phyloP scores from a whole-genome alignment of 92 coral and sea anemone species.

The Siderastrea siderea region DNA sequence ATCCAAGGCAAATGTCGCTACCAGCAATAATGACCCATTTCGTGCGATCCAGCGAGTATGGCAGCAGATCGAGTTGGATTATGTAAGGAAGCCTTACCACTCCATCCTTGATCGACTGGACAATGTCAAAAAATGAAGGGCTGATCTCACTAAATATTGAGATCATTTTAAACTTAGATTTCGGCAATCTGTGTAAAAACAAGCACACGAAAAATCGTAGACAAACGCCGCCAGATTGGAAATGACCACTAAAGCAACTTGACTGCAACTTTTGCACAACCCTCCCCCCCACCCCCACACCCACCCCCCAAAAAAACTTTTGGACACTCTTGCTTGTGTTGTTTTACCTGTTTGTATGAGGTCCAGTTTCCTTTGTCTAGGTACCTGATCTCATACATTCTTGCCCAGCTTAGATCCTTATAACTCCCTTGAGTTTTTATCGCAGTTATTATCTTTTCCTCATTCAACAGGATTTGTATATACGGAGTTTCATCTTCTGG shows the following conservation, averaged over 20 bases:
- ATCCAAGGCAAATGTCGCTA: too few relatives aligned
- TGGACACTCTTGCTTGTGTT: too few relatives aligned
- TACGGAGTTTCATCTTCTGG: background rate
- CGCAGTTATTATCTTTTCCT: background rate
- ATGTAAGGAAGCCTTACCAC: background rate
- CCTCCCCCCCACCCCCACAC: too few relatives aligned
- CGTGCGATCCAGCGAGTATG: background rate
- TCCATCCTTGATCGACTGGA: background rate
- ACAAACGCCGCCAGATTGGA: too few relatives aligned
- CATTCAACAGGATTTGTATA: constrained; percentile 10
- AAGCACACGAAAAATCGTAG: too few relatives aligned
- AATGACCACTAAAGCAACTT: too few relatives aligned
- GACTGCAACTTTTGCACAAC: too few relatives aligned
- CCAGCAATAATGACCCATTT: background rate
- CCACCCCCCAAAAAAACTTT: too few relatives aligned
- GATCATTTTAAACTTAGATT: too few relatives aligned
- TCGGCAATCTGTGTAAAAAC: too few relatives aligned
- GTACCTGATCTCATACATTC: background rate
- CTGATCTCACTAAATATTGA: too few relatives aligned
- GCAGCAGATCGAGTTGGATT: background rate
- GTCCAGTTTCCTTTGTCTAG: constrained; percentile 1
- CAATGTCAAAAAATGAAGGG: background rate
- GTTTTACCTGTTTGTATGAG: background rate
- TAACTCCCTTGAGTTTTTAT: constrained; percentile 28
- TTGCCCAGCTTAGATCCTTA: background rate